A percentile compares a stretch with the other conserved stretches of the same genome.
Evolutionary conservation across 2,113 vertebrate genomes (phyloP).

Genomic region (Coryphaenoides rupestris): DNA sequence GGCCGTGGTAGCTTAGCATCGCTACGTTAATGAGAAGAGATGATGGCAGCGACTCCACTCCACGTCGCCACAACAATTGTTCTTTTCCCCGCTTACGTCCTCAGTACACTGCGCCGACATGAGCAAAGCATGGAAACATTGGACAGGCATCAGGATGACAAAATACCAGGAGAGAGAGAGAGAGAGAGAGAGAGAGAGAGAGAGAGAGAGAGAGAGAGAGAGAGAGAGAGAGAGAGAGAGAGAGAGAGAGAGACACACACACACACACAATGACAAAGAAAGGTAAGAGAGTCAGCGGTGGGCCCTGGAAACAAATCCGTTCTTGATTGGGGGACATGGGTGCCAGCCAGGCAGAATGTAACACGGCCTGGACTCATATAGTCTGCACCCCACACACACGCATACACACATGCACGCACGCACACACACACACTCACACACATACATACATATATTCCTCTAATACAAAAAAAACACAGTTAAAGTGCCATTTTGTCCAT

Average conservation of each 20-base stretch:
- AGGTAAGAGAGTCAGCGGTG: too few species aligned
- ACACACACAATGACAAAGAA: too few species aligned
- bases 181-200: not conserved
- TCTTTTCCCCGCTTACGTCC: slow-evolving; percentile 11
- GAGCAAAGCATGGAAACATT: slow-evolving; percentile 46
- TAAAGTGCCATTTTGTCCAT: slow-evolving; percentile 66
- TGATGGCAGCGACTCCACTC: too few species aligned
- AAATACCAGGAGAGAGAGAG: not conserved
- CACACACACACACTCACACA: slow-evolving; percentile 12
- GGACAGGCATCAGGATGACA: slow-evolving; percentile 6
- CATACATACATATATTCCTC: slow-evolving; percentile 28
- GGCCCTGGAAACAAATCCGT: too few species aligned
- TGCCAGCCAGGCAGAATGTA: too few species aligned
- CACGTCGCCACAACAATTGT: too few species aligned
- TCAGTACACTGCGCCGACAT: slow-evolving; percentile 23
- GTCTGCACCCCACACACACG: not conserved
- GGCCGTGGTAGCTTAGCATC: too few species aligned
- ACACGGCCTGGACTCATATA: too few species aligned
- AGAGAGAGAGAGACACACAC: not conserved
- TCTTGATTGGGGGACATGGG: too few species aligned
- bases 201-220: not conserved
- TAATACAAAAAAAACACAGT: slow-evolving; percentile 56
- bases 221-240: too few species aligned
- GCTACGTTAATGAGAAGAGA: too few species aligned
- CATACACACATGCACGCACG: slow-evolving; percentile 19